phyloP scores from a whole-genome alignment of 1,140 invertebrate species.

The Acromyrmex echinatior region DNA sequence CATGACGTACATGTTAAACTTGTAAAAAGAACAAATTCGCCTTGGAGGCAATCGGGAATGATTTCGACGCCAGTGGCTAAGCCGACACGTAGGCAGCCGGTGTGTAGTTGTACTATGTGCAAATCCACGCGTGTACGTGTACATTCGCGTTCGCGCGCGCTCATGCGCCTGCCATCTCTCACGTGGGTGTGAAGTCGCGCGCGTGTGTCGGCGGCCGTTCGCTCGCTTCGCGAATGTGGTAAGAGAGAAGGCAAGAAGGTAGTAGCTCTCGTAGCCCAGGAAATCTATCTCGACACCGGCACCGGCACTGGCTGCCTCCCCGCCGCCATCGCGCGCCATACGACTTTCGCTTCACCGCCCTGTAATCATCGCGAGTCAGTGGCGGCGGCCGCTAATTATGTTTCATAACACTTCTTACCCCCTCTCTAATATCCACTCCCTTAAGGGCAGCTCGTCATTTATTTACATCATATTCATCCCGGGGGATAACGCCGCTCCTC shows the following conservation, averaged over 20 bases:
- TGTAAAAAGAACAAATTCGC: background rate
- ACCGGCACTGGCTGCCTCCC: slow-evolving; percentile 68
- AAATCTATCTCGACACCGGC: slow-evolving; percentile 79
- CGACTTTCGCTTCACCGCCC: slow-evolving; percentile 85
- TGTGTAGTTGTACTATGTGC: slow-evolving; percentile 47
- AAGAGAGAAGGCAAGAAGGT: slow-evolving; percentile 75
- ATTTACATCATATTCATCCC: slow-evolving; percentile 86
- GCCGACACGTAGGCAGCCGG: slow-evolving; percentile 73
- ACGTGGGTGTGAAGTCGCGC: slow-evolving; percentile 55
- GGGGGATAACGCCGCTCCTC: slow-evolving; percentile 71
- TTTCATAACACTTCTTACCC: slow-evolving; percentile 87
- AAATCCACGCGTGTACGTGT: slow-evolving; percentile 42
- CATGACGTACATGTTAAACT: background rate
- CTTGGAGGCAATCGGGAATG: slow-evolving; percentile 9
- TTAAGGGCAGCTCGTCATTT: slow-evolving; percentile 86
- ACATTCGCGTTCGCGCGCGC: slow-evolving; percentile 1
- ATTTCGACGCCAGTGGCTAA: slow-evolving; percentile 73
- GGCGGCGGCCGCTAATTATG: slow-evolving; percentile 86
- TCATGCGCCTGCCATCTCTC: slow-evolving; percentile 26
- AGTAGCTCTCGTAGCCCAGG: slow-evolving; percentile 76
- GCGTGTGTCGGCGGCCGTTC: slow-evolving; percentile 31
- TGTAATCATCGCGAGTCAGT: slow-evolving; percentile 87
- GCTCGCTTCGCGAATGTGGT: slow-evolving; percentile 34
- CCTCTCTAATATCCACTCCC: slow-evolving; percentile 83
- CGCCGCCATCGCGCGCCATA: slow-evolving; percentile 70